Percentiles rank a stretch among this genome's conserved stretches.
Conservation (phyloP, 2,113 vertebrate species). For the Hydrolagus affinis region DNA sequence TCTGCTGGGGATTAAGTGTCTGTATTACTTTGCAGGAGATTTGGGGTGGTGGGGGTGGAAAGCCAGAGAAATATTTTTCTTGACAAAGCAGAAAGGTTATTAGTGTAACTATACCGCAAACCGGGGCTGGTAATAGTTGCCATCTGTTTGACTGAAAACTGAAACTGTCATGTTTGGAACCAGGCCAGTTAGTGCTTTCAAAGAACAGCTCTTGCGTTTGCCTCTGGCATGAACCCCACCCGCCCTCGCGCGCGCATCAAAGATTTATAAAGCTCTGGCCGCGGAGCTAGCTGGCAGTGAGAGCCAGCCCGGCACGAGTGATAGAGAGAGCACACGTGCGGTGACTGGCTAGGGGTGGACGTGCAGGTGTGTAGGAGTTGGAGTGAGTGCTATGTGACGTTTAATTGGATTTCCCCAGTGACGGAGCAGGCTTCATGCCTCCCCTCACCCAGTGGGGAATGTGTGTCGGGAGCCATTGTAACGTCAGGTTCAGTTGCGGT, state of each 20-base stretch:
- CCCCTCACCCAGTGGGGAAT: neutral
- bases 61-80: neutral
- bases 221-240: slow-evolving; percentile 5
- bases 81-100: slow-evolving; percentile 27
- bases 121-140: slow-evolving; percentile 1
- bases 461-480: no score
- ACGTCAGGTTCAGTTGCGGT: no score
- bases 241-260: neutral
- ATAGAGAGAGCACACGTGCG: neutral
- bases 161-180: slow-evolving; percentile 28
- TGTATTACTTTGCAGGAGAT: neutral
- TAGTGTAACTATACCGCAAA: slow-evolving; percentile 27
- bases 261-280: neutral
- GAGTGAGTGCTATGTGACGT: no score
- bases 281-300: neutral
- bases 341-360: neutral
- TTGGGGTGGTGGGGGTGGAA: neutral
- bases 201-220: neutral
- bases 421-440: neutral
- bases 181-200: neutral
- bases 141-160: slow-evolving; percentile 29
- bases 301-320: neutral
- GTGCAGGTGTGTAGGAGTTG: neutral
- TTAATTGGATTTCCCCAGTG: neutral
- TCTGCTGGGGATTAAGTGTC: neutral